Evolutionary conservation across 1,140 invertebrate species (phyloP).

Genomic region (Platyscapa corneri): DNA sequence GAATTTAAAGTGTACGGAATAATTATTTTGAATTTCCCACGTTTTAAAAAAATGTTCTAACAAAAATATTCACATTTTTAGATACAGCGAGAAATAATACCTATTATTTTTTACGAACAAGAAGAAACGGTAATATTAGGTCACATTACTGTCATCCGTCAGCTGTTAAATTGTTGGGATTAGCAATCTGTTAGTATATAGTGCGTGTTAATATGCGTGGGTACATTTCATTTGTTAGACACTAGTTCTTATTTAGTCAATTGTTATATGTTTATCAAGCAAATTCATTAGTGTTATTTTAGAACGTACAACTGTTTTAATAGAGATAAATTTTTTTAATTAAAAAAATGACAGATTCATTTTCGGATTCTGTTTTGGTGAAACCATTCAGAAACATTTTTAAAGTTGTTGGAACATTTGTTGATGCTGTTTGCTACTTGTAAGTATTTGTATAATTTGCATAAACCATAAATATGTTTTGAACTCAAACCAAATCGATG

Average conservation of each 20-base stretch:
- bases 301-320: background rate
- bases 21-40: too few relatives aligned
- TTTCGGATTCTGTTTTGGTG: constrained; percentile 32
- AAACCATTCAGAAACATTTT: constrained; percentile 28
- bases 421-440: constrained; percentile 51
- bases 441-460: constrained; percentile 21
- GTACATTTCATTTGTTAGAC: background rate
- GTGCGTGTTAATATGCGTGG: background rate
- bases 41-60: too few relatives aligned
- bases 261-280: background rate
- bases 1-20: too few relatives aligned
- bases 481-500: background rate
- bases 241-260: background rate
- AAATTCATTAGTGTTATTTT: background rate
- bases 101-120: too few relatives aligned
- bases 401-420: constrained; percentile 28
- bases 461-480: background rate
- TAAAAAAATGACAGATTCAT: constrained; percentile 12
- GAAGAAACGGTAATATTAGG: too few relatives aligned
- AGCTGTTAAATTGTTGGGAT: too few relatives aligned
- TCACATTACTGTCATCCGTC: too few relatives aligned
- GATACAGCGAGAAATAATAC: too few relatives aligned
- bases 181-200: too few relatives aligned
- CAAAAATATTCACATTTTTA: too few relatives aligned
- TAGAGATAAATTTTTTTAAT: background rate